phyloP scores from a whole-genome alignment of 2,113 vertebrate genomes.

The Centropus unirufus region DNA sequence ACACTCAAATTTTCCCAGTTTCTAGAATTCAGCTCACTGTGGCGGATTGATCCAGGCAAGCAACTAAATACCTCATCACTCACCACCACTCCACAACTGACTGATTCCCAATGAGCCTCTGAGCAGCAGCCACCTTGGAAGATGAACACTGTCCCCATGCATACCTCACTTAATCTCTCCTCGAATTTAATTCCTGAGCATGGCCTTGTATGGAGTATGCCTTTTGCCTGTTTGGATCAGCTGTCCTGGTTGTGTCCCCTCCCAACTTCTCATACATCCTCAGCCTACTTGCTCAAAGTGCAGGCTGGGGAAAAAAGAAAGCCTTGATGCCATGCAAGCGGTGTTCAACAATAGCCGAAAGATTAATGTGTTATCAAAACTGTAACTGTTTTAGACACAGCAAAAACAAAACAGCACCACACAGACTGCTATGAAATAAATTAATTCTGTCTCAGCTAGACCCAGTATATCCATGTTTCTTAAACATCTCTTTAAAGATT shows the following conservation, averaged over 20 bases:
- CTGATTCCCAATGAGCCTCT: neutral
- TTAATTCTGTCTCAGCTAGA: neutral
- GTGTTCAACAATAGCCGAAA: neutral
- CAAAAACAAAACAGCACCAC: neutral
- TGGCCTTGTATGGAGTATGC: neutral
- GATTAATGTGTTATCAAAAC: accelerated
- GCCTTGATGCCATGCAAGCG: neutral
- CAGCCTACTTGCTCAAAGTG: neutral
- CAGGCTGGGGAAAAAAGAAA: neutral
- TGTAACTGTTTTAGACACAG: neutral
- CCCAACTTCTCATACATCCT: neutral
- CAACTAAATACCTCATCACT: neutral
- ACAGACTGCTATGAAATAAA: neutral
- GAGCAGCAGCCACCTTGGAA: neutral
- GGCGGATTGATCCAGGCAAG: neutral
- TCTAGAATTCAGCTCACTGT: neutral
- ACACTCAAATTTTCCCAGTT: neutral
- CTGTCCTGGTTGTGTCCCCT: neutral
- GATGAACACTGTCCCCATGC: accelerated
- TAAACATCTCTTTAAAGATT: neutral
- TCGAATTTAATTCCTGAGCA: neutral
- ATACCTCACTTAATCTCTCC: neutral
- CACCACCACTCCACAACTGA: neutral
- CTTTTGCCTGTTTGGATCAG: neutral
- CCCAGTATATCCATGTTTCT: neutral